Evolutionary conservation across 2,797 vertebrate genomes (phyloP).

Genomic region (Pristis pectinata): DNA sequence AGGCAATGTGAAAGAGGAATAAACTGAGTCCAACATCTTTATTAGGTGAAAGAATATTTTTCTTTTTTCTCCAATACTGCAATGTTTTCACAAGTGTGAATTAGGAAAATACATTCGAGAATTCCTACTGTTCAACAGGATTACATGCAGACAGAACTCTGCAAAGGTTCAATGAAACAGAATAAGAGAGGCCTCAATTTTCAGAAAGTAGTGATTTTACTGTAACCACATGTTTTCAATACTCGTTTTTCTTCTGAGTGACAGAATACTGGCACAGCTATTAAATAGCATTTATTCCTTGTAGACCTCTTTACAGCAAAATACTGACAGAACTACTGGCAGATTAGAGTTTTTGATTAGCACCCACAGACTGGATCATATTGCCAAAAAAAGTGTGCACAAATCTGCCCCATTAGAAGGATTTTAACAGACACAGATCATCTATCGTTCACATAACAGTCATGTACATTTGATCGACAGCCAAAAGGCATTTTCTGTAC

Average conservation of each 20-base stretch:
- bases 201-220: neutral
- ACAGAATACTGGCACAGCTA: neutral
- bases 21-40: neutral
- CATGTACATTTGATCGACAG: neutral
- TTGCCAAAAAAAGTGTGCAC: neutral
- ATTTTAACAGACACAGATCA: neutral
- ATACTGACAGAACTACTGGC: neutral
- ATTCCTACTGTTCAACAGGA: neutral
- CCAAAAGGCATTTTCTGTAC: neutral
- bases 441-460: neutral
- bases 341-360: neutral
- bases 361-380: neutral
- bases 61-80: neutral
- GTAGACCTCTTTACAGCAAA: neutral
- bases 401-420: neutral
- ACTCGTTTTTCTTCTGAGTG: neutral
- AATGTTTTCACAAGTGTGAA: neutral
- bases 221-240: neutral
- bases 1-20: too few species aligned
- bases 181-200: neutral
- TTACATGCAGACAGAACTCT: neutral
- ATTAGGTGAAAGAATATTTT: neutral
- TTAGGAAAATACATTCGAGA: neutral
- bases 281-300: neutral
- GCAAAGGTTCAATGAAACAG: neutral